phyloP scores from a whole-genome alignment of 1,140 invertebrate species.

The Drosophila pseudoobscura region DNA sequence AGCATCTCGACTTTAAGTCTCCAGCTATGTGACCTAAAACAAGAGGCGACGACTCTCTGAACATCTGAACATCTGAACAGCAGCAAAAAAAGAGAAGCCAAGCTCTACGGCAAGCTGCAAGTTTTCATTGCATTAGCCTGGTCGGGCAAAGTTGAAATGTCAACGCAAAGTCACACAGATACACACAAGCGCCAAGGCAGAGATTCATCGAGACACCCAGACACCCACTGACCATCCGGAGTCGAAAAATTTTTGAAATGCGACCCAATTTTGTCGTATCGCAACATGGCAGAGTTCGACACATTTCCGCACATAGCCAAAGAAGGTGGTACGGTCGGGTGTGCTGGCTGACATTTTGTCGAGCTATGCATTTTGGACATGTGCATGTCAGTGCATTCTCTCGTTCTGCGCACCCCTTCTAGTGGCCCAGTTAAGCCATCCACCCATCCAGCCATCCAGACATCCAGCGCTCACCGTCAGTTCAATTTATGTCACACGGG shows the following conservation, averaged over 20 bases:
- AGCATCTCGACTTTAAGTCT: conserved; percentile 17
- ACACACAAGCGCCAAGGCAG: conserved; percentile 17
- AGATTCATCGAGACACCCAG: conserved; percentile 28
- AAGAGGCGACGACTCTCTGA: no score
- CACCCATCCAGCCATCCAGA: no score
- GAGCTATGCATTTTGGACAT: conserved; percentile 49
- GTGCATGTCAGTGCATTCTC: conserved; percentile 14
- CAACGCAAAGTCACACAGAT: conserved; percentile 53
- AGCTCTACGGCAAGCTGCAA: conserved; percentile 33
- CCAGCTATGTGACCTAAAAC: background rate
- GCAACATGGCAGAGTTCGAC: conserved; percentile 58
- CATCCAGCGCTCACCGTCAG: conserved; percentile 14
- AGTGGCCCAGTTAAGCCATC: conserved; percentile 19
- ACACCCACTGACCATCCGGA: conserved; percentile 12
- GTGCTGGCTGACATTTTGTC: conserved; percentile 39
- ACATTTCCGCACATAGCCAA: conserved; percentile 50
- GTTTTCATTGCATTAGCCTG: conserved; percentile 53
- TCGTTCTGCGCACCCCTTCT: background rate
- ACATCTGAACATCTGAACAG: background rate
- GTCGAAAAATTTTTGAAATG: conserved; percentile 52
- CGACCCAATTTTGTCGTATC: conserved; percentile 56
- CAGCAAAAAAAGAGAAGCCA: background rate
- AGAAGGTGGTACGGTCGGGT: no score
- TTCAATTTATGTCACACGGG: conserved; percentile 53
- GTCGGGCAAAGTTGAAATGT: conserved; percentile 47